Percentiles rank a stretch among this genome's conserved stretches.
Evolutionary conservation across 2,797 vertebrate genomes (phyloP).

Genomic region (Dryobates pubescens): DNA sequence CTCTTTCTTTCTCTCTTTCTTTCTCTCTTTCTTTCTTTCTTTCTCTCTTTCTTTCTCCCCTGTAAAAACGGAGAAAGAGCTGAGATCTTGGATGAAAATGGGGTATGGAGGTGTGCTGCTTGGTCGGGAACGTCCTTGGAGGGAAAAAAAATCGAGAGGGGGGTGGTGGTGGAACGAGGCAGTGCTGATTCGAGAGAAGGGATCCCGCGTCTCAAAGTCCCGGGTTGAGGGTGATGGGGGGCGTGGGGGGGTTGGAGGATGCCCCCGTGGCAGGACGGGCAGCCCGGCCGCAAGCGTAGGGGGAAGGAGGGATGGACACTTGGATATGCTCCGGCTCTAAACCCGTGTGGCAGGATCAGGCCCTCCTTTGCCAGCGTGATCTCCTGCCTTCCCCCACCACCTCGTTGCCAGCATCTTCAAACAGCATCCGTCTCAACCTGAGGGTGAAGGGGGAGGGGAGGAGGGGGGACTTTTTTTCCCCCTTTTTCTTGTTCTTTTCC

Average conservation of each 20-base stretch:
- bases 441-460: not conserved
- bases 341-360: not conserved
- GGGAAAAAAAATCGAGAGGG: not conserved
- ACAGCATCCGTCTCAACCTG: conserved; percentile 8
- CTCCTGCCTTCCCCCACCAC: not conserved
- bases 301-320: not conserved
- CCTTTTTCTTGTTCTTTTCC: not conserved
- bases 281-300: not conserved
- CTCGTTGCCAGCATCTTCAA: conserved; percentile 39
- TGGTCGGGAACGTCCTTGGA: not conserved
- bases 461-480: not conserved
- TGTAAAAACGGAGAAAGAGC: not conserved
- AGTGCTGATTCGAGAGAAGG: not conserved
- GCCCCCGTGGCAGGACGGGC: not conserved
- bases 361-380: not conserved
- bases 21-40: not conserved
- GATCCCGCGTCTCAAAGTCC: not conserved
- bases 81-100: not conserved
- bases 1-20: not conserved
- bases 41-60: not conserved
- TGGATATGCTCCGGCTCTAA: not conserved
- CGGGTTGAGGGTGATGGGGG: too few relatives aligned
- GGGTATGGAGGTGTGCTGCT: not conserved
- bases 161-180: not conserved
- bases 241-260: not conserved